phyloP scores from a whole-genome alignment of 2,113 vertebrate species.

The Colius striatus region DNA sequence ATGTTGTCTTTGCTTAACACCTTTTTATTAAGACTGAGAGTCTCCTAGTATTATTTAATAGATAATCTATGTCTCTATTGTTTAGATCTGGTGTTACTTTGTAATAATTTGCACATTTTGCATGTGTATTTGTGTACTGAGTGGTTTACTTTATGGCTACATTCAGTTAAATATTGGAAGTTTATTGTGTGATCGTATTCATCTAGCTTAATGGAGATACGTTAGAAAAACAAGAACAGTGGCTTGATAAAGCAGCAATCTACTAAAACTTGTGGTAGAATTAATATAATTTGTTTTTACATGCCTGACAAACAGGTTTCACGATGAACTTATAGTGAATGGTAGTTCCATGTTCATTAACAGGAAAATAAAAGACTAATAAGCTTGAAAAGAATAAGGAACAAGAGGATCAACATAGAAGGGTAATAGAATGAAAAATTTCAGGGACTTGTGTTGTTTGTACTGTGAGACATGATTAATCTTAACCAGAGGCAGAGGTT shows the following conservation, averaged over 20 bases:
- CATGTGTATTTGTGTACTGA: not conserved
- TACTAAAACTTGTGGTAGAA: not conserved
- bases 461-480: not conserved
- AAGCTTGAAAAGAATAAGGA: not conserved
- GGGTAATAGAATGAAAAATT: not conserved
- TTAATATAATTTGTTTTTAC: not conserved
- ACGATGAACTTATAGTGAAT: not conserved
- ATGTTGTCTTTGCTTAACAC: not conserved
- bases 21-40: not conserved
- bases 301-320: not conserved
- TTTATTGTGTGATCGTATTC: constrained; percentile 5
- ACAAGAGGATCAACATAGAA: not conserved
- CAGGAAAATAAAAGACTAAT: not conserved
- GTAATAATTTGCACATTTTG: not conserved
- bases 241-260: not conserved
- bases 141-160: not conserved
- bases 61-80: not conserved
- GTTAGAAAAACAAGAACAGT: not conserved
- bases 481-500: not conserved
- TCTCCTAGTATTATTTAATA: not conserved
- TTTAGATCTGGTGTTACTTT: not conserved
- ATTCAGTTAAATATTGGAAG: not conserved
- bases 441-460: not conserved
- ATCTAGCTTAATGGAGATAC: not conserved
- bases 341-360: not conserved